Conservation (phyloP, 2,113 vertebrate species). For the Candoia aspera region DNA sequence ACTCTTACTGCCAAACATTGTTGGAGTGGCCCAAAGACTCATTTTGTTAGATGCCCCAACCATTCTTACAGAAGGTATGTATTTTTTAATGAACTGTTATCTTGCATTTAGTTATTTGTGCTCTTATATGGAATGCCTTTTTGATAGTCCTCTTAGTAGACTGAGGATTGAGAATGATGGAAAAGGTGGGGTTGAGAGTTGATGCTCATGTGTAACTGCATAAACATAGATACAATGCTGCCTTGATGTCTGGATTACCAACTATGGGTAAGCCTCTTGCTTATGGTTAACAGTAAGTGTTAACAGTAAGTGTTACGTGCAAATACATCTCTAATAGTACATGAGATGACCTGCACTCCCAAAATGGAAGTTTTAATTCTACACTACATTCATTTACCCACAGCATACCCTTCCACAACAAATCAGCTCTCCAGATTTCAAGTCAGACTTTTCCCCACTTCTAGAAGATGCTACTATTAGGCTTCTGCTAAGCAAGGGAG, state of each 20-base stretch:
- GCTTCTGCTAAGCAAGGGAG: no score
- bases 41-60: constrained; percentile 85
- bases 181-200: background rate
- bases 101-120: constrained; percentile 28
- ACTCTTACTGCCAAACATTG: constrained; percentile 84
- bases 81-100: constrained; percentile 64
- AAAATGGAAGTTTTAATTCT: no score
- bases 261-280: no score
- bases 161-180: background rate
- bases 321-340: no score
- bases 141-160: background rate
- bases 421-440: no score
- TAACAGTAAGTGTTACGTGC: no score
- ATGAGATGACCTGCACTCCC: no score
- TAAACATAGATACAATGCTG: background rate
- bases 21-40: constrained; percentile 84
- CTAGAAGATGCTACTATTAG: no score
- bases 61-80: constrained; percentile 95
- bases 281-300: no score
- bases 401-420: no score
- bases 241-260: background rate
- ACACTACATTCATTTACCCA: no score
- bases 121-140: constrained; percentile 25
- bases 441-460: no score
- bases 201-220: background rate